Evolutionary conservation across 2,888 invertebrate species (phyloP).

Genomic region (Aphelenchoides bicaudatus): DNA sequence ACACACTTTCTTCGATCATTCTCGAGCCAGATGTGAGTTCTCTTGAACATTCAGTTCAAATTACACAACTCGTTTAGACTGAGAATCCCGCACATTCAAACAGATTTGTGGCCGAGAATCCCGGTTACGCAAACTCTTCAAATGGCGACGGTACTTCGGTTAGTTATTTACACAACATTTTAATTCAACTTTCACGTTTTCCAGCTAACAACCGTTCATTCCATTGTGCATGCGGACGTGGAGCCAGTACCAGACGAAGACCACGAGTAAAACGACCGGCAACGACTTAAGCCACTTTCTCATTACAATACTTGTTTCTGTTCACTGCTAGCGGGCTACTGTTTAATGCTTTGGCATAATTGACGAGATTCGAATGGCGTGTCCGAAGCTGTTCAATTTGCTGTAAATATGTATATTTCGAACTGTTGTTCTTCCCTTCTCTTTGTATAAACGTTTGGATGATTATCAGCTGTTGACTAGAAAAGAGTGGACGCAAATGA

Average conservation of each 20-base stretch:
- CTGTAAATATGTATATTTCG: too few relatives aligned
- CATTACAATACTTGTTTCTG: too few relatives aligned
- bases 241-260: not conserved
- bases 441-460: too few relatives aligned
- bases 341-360: too few relatives aligned
- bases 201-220: conserved; percentile 4
- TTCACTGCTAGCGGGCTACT: too few relatives aligned
- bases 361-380: too few relatives aligned
- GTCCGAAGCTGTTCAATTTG: too few relatives aligned
- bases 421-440: too few relatives aligned
- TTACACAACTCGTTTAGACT: not conserved
- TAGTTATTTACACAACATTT: not conserved
- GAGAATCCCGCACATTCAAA: not conserved
- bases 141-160: conserved; percentile 2
- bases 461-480: too few relatives aligned
- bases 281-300: too few relatives aligned
- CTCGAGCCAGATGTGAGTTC: conserved; percentile 10
- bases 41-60: not conserved
- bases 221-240: conserved; percentile 1
- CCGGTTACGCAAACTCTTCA: too few relatives aligned
- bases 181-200: not conserved
- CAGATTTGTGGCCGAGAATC: not conserved
- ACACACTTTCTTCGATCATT: conserved; percentile 8
- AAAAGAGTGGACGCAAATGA: too few relatives aligned
- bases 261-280: not conserved